phyloP scores from a whole-genome alignment of 2,113 vertebrate species.

The Oxygymnocypris stewartii region DNA sequence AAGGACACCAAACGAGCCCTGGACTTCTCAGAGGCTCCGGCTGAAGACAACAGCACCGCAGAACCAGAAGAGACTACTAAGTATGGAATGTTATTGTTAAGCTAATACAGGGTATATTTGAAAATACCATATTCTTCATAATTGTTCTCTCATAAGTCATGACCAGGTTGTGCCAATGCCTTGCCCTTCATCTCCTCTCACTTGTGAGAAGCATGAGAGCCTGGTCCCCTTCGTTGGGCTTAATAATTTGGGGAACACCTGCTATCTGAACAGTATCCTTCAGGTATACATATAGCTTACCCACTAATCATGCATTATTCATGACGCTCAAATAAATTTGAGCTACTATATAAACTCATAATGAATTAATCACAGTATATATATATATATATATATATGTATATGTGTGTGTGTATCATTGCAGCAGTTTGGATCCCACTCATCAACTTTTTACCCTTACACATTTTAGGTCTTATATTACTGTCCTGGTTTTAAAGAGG shows the following conservation, averaged over 20 bases:
- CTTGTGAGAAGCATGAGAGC: conserved; percentile 83
- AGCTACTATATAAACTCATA: no score
- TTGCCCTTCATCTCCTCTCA: conserved; percentile 74
- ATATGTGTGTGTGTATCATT: no score
- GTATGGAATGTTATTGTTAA: conserved; percentile 60
- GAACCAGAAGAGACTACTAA: conserved; percentile 75
- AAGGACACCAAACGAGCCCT: conserved; percentile 91
- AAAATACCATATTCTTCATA: background rate
- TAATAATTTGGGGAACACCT: conserved; percentile 97
- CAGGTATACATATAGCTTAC: conserved; percentile 77
- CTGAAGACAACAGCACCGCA: conserved; percentile 76
- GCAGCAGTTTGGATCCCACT: background rate
- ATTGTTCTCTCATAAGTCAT: conserved; percentile 60
- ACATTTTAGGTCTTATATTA: conserved; percentile 87
- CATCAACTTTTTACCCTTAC: conserved; percentile 32
- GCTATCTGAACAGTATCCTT: conserved; percentile 95
- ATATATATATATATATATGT: no score
- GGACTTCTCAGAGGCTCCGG: conserved; percentile 86
- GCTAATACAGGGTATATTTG: background rate
- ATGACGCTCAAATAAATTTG: no score
- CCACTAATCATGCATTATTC: background rate
- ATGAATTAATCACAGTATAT: no score
- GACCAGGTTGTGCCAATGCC: conserved; percentile 86
- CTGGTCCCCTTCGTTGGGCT: conserved; percentile 92
- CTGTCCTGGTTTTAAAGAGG: conserved; percentile 93